phyloP scores from a whole-genome alignment of 2,888 invertebrate genomes.

The Acrobasis consociella region DNA sequence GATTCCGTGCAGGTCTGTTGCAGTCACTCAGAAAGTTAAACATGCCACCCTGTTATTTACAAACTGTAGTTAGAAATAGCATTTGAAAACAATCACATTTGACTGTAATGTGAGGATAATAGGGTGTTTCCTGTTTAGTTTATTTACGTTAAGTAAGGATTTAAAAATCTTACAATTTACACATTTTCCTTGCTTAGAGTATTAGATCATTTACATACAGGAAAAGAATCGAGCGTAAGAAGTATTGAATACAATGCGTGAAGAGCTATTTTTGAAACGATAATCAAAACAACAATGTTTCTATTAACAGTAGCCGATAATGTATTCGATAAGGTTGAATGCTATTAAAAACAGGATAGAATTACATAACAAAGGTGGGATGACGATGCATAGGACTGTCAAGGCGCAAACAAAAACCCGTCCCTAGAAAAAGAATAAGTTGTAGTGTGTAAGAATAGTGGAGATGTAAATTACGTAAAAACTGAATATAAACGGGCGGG shows the following conservation, averaged over 20 bases:
- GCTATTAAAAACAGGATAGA: conserved; percentile 59
- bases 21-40: conserved; percentile 60
- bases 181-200: background rate
- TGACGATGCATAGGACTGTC: conserved; percentile 55
- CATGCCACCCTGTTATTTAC: conserved; percentile 42
- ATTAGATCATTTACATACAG: background rate
- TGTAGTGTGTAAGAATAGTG: conserved; percentile 44
- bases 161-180: too few relatives aligned
- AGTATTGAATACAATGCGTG: conserved; percentile 1
- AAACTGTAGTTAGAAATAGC: conserved; percentile 22
- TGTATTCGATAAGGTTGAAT: conserved; percentile 64
- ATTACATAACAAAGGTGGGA: conserved; percentile 51
- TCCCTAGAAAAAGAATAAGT: conserved; percentile 43
- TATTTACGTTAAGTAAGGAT: background rate
- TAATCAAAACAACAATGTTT: conserved; percentile 33
- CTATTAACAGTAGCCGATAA: conserved; percentile 57
- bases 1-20: conserved; percentile 68
- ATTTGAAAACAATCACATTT: conserved; percentile 22
- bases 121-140: background rate
- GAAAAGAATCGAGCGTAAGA: background rate
- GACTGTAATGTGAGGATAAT: conserved; percentile 3
- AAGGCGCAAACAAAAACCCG: conserved; percentile 45
- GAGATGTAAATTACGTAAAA: conserved; percentile 76
- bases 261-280: conserved; percentile 28
- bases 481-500: conserved; percentile 64